Evolutionary conservation across 2,113 vertebrate genomes (phyloP), one percentile per base, ranked within the genome.

Genomic region (Delphinapterus leucas): DNA sequence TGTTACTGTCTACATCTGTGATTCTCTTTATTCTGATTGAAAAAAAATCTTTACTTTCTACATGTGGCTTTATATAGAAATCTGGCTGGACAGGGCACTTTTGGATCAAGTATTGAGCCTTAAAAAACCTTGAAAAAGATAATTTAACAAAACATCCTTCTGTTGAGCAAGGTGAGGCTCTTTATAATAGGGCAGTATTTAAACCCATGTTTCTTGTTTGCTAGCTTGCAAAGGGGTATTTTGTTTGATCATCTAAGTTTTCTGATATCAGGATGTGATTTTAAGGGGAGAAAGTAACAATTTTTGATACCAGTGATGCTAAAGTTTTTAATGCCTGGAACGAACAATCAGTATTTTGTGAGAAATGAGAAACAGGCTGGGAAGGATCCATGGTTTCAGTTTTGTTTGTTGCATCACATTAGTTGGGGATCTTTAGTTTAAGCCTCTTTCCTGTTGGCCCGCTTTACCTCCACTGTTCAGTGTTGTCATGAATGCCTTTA

Each of bases 1-100:
- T 83, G 60, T 25, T 63, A 91, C 26, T 71, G 60, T 89, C 82
- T 89, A 47, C 11, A 36, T 74, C 76, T 96, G 31, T 26, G 63
- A 71, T 90, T 95, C 53, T 96, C 44, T 93, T 90, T 88, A 53
- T 93, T 83, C 65, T 93, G 44, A 93, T n/a, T 86, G 70, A 89
- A 95, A 91, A 67, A 90, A 82, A 87, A 90, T 91, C 83, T 95
- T 93, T 86, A 14, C 73, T 94, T 88, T 71, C 60, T 85, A 4
- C 49, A 4, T 47, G 3, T 58, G 33, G 31, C 33, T 96, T 65
- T 92, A 73, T 76, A 23, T 90, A 67, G 87, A 87, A 93, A 95
- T 15, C 25, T 81, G 67, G 70, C 68, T 79, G 0, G 11, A 65
- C 14, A 89, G 49, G 23, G 58, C 12, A 26, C 41, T 60, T 95